A percentile compares a stretch with the other conserved stretches of the same genome.
Conservation (phyloP, 1,140 invertebrate species). For the Danaus plexippus region DNA sequence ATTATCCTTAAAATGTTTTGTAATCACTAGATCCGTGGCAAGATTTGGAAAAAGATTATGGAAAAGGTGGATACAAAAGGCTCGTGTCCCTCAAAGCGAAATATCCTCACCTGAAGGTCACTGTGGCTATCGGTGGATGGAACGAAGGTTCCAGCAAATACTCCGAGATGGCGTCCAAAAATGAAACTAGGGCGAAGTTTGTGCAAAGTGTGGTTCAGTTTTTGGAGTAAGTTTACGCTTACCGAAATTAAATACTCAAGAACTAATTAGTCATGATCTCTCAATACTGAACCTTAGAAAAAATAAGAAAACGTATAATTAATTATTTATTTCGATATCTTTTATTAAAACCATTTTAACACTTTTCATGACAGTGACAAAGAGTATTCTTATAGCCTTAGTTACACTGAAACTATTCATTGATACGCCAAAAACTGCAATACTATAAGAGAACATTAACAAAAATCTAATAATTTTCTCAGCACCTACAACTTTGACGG, state of each 20-base stretch:
- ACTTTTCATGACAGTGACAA: too few species aligned
- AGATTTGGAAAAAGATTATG: conserved; percentile 82
- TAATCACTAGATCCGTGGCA: conserved; percentile 78
- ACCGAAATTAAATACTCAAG: too few species aligned
- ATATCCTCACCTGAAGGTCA: conserved; percentile 83
- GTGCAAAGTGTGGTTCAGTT: conserved; percentile 76
- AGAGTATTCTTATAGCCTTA: too few species aligned
- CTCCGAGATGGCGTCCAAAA: conserved; percentile 78
- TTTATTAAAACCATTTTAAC: too few species aligned
- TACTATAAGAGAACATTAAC: too few species aligned
- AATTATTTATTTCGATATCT: too few species aligned
- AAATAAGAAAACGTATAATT: too few species aligned
- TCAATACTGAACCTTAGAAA: too few species aligned
- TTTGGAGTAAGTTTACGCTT: conserved; percentile 68
- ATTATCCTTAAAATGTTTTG: conserved; percentile 4
- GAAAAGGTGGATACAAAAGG: conserved; percentile 80
- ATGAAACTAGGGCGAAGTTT: conserved; percentile 74
- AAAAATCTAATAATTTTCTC: conserved; percentile 31
- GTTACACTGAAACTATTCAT: too few species aligned
- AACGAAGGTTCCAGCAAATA: conserved; percentile 89
- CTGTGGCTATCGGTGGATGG: conserved; percentile 90
- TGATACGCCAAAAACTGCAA: too few species aligned
- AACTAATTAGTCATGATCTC: too few species aligned
- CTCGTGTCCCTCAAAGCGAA: conserved; percentile 77
- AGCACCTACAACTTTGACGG: conserved; percentile 86